Base-by-base conservation (phyloP, 2,888 invertebrate genomes). In the Rhagonycha lutea region DNA sequence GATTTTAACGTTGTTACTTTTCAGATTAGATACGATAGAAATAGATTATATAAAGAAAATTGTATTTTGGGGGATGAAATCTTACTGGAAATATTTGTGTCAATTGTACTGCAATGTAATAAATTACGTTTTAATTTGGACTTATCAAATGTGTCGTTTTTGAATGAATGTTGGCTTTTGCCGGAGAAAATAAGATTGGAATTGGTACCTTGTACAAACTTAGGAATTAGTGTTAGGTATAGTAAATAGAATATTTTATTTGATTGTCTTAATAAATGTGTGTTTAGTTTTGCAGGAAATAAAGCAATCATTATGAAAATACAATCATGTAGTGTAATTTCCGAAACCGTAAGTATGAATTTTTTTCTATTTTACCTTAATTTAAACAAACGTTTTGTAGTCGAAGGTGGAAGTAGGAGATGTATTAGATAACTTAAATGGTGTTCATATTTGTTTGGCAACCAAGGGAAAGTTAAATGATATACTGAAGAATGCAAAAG, bases 21-120 rank as follows among this genome's bases (percentile, higher is more conserved):
- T 23, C 23, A 75, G 76, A 70, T 78, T 75, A 72, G 75, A 76
- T 73, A 79, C 69, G 76, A 81, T 29, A 83, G 82, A 76, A 79
- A 70, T 61, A 63, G 75, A 18, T 79, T 88, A 83, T 85, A 88
- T 75, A 76, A 84, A 79, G 81, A 84, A 72, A 88, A 88, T 80
- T 89, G 89, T 1, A 90, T 92, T 73, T 83, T 92, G 23, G 92
- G 92, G 9, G 90, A 92, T 87, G 92, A 92, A 86, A 92, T 93
- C 80, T 83, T 92, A 24, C 87, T 88, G 0, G 90, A 91, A 85
- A 91, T 92, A 81, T 87, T 91, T 73, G 81, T 91, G 72, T 92
- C 92, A 0, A 89, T 91, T 14, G 83, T 92, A 47, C 83, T 89
- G 69, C 91, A 91, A 84, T 87, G 89, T 72, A 87, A 89, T 73